Percentiles rank a stretch among this genome's conserved stretches.
Conservation (phyloP, 2,797 vertebrate genomes). For the Scolopax bukidnonensis region DNA sequence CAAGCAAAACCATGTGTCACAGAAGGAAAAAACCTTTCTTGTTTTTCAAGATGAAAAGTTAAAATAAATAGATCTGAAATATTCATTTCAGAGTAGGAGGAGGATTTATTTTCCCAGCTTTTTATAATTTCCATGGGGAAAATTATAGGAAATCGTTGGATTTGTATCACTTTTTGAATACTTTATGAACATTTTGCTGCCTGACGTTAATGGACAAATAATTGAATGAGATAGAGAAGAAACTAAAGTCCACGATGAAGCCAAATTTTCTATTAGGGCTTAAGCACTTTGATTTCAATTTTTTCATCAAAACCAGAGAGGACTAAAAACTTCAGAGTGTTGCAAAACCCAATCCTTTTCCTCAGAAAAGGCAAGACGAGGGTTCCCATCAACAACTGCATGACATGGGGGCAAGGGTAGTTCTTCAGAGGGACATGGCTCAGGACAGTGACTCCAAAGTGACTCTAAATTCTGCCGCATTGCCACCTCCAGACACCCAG, state of each 20-base stretch:
- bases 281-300: background rate
- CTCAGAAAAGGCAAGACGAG: background rate
- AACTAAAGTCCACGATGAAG: background rate
- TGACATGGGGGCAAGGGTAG: rapidly evolving
- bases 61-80: background rate
- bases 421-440: background rate
- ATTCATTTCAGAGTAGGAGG: background rate
- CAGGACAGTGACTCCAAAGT: rapidly evolving
- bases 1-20: background rate
- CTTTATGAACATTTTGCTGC: background rate
- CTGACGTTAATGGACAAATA: background rate
- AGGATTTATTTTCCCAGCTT: background rate
- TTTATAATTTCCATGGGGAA: background rate
- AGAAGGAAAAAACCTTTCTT: background rate
- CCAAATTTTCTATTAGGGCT: background rate
- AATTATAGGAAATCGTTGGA: background rate
- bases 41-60: background rate
- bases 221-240: background rate
- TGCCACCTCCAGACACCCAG: background rate
- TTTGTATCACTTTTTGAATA: background rate
- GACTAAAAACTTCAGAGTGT: background rate
- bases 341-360: background rate
- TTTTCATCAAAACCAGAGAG: background rate
- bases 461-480: background rate
- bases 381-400: background rate